Evolutionary conservation across 2,113 vertebrate genomes (phyloP).

Genomic region (Spea bombifrons): DNA sequence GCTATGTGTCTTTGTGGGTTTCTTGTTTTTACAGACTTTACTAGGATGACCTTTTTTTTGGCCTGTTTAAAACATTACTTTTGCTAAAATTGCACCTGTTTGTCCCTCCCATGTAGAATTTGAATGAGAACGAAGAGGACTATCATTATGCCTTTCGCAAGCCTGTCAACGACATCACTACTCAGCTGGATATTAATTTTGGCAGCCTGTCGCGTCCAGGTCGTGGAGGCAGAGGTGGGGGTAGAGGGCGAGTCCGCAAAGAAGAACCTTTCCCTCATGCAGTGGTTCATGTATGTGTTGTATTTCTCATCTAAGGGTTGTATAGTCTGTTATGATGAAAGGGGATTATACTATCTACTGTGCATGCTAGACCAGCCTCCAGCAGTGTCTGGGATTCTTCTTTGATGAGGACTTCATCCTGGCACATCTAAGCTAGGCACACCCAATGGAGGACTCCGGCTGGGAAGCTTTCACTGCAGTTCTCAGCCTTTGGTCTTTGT

Average conservation of each 20-base stretch:
- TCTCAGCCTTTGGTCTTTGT: too few relatives aligned
- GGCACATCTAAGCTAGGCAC: too few relatives aligned
- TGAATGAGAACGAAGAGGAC: slow-evolving; percentile 68
- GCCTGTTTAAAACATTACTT: too few relatives aligned
- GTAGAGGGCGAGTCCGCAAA: slow-evolving; percentile 65
- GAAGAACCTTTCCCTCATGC: slow-evolving; percentile 54
- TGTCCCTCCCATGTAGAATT: slow-evolving; percentile 53
- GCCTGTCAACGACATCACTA: slow-evolving; percentile 90
- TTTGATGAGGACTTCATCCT: too few relatives aligned
- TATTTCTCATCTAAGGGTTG: too few relatives aligned
- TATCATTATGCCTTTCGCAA: slow-evolving; percentile 69
- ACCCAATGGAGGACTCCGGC: too few relatives aligned
- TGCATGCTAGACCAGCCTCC: too few relatives aligned
- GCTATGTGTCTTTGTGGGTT: neutral
- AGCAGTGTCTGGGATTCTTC: too few relatives aligned
- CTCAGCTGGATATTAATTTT: slow-evolving; percentile 89
- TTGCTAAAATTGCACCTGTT: neutral
- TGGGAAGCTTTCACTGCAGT: too few relatives aligned
- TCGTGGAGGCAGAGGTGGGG: slow-evolving; percentile 74
- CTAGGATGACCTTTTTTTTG: neutral
- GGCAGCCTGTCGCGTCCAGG: slow-evolving; percentile 78
- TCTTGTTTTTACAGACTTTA: too few relatives aligned
- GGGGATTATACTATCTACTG: too few relatives aligned
- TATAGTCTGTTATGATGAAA: neutral
- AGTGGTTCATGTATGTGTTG: slow-evolving; percentile 53